These are phyloP conservation scores for Acrobeloides nanus DNA, from an alignment of 2,888 invertebrate genomes.

Conservation along the genomic window DNA sequence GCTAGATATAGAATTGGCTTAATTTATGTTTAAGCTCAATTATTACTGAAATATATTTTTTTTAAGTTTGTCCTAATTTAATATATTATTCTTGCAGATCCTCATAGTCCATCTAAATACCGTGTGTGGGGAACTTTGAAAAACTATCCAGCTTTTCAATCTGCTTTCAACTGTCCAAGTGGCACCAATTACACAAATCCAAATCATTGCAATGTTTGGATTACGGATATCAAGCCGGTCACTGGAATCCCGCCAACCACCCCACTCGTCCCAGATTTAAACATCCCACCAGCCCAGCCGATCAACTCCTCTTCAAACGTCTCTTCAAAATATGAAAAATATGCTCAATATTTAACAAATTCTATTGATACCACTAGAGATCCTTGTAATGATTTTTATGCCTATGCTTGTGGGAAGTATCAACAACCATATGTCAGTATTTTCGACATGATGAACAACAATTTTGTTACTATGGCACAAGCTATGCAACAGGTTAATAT, in stretches of 20 bases:
- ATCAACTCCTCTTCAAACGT: too few species aligned
- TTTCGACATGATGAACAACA: too few species aligned
- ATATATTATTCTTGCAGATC: constrained; percentile 36
- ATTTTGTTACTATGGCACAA: too few species aligned
- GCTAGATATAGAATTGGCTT: too few species aligned
- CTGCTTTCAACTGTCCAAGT: constrained; percentile 36
- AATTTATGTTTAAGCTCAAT: too few species aligned
- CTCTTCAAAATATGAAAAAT: background rate
- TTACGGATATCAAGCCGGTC: background rate
- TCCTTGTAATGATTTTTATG: constrained; percentile 39
- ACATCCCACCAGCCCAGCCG: background rate
- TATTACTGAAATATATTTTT: too few species aligned
- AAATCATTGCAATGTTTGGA: constrained; percentile 45
- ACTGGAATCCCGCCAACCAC: background rate
- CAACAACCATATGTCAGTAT: too few species aligned
- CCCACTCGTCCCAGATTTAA: background rate
- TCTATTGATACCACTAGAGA: constrained; percentile 30
- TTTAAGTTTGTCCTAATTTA: too few species aligned
- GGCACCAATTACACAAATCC: constrained; percentile 26
- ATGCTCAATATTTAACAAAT: background rate
- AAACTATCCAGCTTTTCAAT: constrained; percentile 35
- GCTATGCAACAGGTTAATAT: too few species aligned
- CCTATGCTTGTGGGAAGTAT: constrained; percentile 33
- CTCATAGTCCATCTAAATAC: constrained; percentile 39
- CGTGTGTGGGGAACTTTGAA: constrained; percentile 36